Evolutionary conservation across 92 coral and sea anemone species (phyloP).

Genomic region (Diadumene lineata): DNA sequence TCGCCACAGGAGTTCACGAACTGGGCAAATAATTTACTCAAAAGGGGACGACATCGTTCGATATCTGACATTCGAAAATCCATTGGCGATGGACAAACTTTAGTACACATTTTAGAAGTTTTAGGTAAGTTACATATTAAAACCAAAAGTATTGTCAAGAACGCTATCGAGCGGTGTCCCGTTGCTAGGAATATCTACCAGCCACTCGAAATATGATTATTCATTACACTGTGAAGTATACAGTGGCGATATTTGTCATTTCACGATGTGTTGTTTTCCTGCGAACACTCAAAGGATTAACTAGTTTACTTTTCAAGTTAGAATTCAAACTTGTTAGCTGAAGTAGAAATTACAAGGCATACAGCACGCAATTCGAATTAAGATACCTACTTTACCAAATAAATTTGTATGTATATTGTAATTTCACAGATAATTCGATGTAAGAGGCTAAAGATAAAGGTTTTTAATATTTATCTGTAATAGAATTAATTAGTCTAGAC

Average conservation of each 20-base stretch:
- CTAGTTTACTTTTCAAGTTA: background rate
- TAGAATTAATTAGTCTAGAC: background rate
- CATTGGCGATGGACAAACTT: constrained; percentile 86
- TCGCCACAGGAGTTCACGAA: constrained; percentile 76
- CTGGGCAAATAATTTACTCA: constrained; percentile 81
- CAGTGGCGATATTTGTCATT: background rate
- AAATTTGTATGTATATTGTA: no score
- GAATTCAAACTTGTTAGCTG: background rate
- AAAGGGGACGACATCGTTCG: constrained; percentile 70
- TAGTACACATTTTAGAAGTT: constrained; percentile 84
- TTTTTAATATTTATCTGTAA: no score
- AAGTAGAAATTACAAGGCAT: no score
- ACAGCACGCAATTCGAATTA: no score
- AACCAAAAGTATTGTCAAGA: background rate
- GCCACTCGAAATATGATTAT: background rate
- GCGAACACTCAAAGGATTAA: background rate
- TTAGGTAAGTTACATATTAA: constrained; percentile 70
- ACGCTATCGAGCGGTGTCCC: background rate
- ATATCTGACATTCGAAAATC: constrained; percentile 88
- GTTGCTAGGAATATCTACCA: background rate
- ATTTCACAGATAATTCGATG: background rate
- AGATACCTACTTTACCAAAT: no score
- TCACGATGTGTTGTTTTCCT: background rate
- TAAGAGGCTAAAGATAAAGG: background rate
- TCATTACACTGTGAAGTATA: background rate